phyloP scores from a whole-genome alignment of 2,888 invertebrate genomes.

The Stenoptilia bipunctidactyla region DNA sequence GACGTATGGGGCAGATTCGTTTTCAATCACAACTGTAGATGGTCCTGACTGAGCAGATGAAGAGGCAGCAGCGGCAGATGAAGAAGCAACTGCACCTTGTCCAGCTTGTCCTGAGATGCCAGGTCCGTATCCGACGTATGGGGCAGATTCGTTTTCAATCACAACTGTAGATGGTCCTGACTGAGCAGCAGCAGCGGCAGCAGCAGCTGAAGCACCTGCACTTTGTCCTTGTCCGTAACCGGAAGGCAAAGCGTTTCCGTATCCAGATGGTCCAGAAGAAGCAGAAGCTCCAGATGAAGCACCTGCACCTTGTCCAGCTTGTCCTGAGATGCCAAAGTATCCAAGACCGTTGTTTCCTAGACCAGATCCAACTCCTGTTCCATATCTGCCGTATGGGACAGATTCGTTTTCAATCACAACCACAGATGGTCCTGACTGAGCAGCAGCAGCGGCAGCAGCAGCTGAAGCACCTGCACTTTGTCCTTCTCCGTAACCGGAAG shows the following conservation, averaged over 20 bases:
- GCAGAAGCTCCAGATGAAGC: neutral
- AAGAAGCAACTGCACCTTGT: slow-evolving; percentile 2
- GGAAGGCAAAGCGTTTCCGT: neutral
- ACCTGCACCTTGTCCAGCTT: too few species aligned
- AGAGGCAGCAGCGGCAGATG: neutral
- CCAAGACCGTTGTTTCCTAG: neutral
- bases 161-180: too few species aligned
- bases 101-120: neutral
- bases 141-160: too few species aligned
- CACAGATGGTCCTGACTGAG: too few species aligned
- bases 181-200: slow-evolving; percentile 1
- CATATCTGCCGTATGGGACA: too few species aligned
- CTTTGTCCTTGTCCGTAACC: slow-evolving; percentile 7
- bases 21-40: neutral
- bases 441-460: too few species aligned
- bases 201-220: neutral
- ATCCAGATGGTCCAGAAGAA: neutral
- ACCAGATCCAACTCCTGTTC: too few species aligned
- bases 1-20: too few species aligned
- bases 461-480: too few species aligned
- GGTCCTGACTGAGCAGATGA: neutral
- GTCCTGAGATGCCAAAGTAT: neutral
- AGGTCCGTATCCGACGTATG: neutral
- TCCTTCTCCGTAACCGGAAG: too few species aligned
- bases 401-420: too few species aligned